Evolutionary conservation across 2,797 vertebrate species (phyloP), one percentile per base, ranked within the genome.

Genomic region (Dallia pectoralis): DNA sequence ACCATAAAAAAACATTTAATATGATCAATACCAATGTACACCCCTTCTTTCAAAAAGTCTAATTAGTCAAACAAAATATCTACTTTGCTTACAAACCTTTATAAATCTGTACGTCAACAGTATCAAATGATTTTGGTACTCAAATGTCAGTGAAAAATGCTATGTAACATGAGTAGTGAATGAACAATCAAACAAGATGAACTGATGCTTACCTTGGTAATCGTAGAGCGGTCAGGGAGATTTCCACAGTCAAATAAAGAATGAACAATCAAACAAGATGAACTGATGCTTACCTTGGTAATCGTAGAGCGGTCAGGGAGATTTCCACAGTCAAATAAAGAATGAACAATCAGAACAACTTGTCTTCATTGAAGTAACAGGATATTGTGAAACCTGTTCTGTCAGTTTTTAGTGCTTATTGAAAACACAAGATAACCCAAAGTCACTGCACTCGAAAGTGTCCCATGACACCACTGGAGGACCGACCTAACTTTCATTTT

Each of bases 371-470:
- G 27, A 32, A n/a, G 67, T 51, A 51, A 69, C 47, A 53, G 30
- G 67, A 69, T 8, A 69, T 69, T 69, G 48, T 51, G 47, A 69
- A 69, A 69, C 48, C 67, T 69, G 67, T 69, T 69, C 1, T 1
- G 47, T 51, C 47, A 53, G 67, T 69, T 69, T 33, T 29, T 7
- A 69, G 9, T 69, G 67, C 49, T 49, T 69, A 69, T 51, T 69
- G 67, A 30, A 47, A 18, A 51, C 2, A 12, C 49, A 19, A 51
- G 16, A 51, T 19, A 51, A 51, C 6, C 16, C 7, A 19, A 16
- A 7, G 49, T 51, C 49, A 51, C n/a, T 51, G 49, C 49, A 51
- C 19, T 19, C 18, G 12, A 18, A 49, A 51, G 49, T 51, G 16
- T 19, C 49, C 3, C 18, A 51, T 5, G 18, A 51, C 19, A 6